Evolutionary conservation across 2,888 invertebrate genomes (phyloP).

Genomic region (Neoscelio sp.): DNA sequence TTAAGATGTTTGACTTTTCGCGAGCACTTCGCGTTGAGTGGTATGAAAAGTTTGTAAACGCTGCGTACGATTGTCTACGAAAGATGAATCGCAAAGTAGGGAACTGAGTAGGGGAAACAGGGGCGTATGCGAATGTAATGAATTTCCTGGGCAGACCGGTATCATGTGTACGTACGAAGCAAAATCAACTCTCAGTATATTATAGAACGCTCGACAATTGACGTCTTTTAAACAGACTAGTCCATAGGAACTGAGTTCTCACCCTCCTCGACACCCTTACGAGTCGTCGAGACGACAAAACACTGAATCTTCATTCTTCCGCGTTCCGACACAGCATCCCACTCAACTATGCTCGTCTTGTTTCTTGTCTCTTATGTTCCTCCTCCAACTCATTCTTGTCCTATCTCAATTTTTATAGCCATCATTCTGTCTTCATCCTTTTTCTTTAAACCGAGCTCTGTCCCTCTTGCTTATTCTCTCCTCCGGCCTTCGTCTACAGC

Average conservation of each 20-base stretch:
- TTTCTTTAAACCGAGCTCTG: slow-evolving; percentile 11
- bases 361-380: slow-evolving; percentile 67
- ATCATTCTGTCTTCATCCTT: slow-evolving; percentile 59
- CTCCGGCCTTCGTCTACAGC: slow-evolving; percentile 78
- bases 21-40: slow-evolving; percentile 20
- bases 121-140: slow-evolving; percentile 68
- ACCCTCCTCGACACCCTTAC: slow-evolving; percentile 73
- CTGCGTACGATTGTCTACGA: slow-evolving; percentile 39
- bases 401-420: slow-evolving; percentile 68
- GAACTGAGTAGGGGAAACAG: slow-evolving; percentile 47
- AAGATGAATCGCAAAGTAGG: slow-evolving; percentile 41
- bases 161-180: slow-evolving; percentile 62
- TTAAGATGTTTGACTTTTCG: slow-evolving; percentile 48
- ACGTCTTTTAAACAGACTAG: slow-evolving; percentile 81
- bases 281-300: slow-evolving; percentile 78
- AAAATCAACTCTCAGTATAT: slow-evolving; percentile 80
- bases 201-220: slow-evolving; percentile 81
- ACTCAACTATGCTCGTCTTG: slow-evolving; percentile 70
- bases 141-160: slow-evolving; percentile 68
- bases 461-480: slow-evolving; percentile 41
- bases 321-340: slow-evolving; percentile 74
- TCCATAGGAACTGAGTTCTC: slow-evolving; percentile 77
- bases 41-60: slow-evolving; percentile 40
- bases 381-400: slow-evolving; percentile 62
- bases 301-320: slow-evolving; percentile 82